Base-by-base conservation (phyloP, 2,888 invertebrate genomes). In the Metacarcinus magister region DNA sequence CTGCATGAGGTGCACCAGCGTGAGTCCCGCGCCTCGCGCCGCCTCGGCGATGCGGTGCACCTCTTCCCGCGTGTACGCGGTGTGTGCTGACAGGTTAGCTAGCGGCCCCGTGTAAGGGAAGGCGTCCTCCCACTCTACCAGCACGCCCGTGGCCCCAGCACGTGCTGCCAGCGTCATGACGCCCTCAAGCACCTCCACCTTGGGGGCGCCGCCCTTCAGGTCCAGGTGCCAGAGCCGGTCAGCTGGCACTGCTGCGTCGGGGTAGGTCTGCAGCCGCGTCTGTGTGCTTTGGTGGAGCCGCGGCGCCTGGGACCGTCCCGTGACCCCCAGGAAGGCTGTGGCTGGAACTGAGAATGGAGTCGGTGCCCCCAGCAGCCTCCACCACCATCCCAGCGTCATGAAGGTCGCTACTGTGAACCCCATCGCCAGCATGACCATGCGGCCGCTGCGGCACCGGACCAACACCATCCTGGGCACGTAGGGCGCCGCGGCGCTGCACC, bases 51-150 rank as follows among this genome's bases (percentile, higher is more conserved):
- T 97, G 43, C 97, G 97, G 46, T 97, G 94, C 92, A 97, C 97
- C 94, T 97, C 97, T 5, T 96, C 93, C 96, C 97, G 97, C 19
- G 97, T 97, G 97, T 98, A 98, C 28, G 98, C 98, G 97, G 97
- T 97, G 75, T 97, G 97, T n/a, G 98, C 97, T 0, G 97, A 97
- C 7, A 98, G 97, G 93, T 97, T 97, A 39, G 95, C 96, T 10
- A 97, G 97, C 2, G 89, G n/a, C 16, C 96, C 96, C 44, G 97
- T 97, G 97, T 98, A 98, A 0, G 98, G 98, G 97, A 98, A 98
- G 97, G 98, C 98, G 97, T 98, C 98, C 97, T 98, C 98, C 97
- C 98, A 98, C 97, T 98, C 98, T 19, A 98, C 97, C 23, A 98
- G 97, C 5, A 98, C 97, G 5, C 98, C 98, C 94, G 98, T 98